A percentile compares a stretch with the other conserved stretches of the same genome.
Evolutionary conservation across 1,140 invertebrate species (phyloP).

Genomic region (Paracyclopina nana): DNA sequence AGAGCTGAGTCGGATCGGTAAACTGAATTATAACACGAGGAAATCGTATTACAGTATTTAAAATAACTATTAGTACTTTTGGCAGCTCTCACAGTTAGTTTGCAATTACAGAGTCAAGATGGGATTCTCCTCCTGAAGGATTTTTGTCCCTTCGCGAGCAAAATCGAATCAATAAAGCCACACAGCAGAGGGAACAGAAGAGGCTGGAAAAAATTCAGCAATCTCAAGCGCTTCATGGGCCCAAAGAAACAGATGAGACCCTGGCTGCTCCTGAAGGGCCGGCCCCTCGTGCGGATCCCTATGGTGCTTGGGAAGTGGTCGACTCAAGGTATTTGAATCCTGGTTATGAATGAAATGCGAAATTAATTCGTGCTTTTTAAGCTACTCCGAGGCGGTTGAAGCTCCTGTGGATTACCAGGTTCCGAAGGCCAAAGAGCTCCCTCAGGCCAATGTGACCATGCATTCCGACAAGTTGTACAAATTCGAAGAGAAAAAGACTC

Average conservation of each 20-base stretch:
- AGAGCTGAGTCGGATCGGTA: neutral
- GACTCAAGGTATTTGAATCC: slow-evolving; percentile 2
- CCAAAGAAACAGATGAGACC: neutral
- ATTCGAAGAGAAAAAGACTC: neutral
- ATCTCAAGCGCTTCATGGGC: neutral
- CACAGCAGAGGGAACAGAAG: slow-evolving; percentile 26
- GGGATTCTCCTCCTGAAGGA: slow-evolving; percentile 41
- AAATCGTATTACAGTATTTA: neutral
- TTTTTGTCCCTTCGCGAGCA: slow-evolving; percentile 40
- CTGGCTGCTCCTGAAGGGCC: neutral
- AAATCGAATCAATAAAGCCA: slow-evolving; percentile 30
- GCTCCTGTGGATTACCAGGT: neutral
- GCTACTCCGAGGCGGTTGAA: neutral
- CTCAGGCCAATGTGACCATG: neutral
- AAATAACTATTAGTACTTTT: neutral
- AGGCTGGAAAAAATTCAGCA: neutral
- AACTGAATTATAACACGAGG: neutral
- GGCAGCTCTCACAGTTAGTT: neutral
- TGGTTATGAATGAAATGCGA: neutral
- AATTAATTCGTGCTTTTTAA: neutral
- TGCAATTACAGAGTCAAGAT: slow-evolving; percentile 33
- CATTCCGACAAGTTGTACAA: neutral
- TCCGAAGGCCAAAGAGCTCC: neutral
- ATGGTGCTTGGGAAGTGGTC: slow-evolving; percentile 1
- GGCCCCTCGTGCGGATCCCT: neutral